These are phyloP conservation scores for Podocnemis expansa DNA, from an alignment of 2,113 vertebrate species.

Conservation along the genomic window DNA sequence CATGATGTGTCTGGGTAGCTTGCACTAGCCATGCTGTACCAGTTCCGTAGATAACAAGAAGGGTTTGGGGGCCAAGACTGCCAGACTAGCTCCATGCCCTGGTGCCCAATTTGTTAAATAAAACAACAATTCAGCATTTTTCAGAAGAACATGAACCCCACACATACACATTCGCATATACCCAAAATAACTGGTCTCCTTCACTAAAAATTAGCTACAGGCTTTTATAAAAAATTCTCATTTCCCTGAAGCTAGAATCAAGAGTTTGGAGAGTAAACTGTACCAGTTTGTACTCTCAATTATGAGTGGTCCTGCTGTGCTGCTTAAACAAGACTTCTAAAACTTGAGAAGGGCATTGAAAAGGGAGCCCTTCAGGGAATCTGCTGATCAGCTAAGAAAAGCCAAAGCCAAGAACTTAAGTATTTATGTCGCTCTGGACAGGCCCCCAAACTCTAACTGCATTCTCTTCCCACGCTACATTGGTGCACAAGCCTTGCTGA, in stretches of 20 bases:
- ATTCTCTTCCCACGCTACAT: neutral
- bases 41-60: neutral
- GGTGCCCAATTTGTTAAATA: neutral
- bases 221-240: neutral
- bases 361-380: neutral
- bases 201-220: slow-evolving; percentile 40
- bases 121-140: neutral
- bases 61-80: neutral
- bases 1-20: neutral
- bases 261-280: slow-evolving; percentile 36
- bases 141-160: neutral
- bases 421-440: slow-evolving; percentile 13
- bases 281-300: slow-evolving; percentile 25
- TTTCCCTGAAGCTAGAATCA: slow-evolving; percentile 37
- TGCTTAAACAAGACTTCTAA: slow-evolving; percentile 54
- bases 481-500: neutral
- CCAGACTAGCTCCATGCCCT: neutral
- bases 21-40: neutral
- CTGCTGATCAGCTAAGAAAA: slow-evolving; percentile 25
- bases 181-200: neutral
- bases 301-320: slow-evolving; percentile 11
- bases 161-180: neutral
- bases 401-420: slow-evolving; percentile 28
- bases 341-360: slow-evolving; percentile 26
- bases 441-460: slow-evolving; percentile 5